Evolutionary conservation across 2,113 vertebrate genomes (phyloP).

Genomic region (Osmerus mordax): DNA sequence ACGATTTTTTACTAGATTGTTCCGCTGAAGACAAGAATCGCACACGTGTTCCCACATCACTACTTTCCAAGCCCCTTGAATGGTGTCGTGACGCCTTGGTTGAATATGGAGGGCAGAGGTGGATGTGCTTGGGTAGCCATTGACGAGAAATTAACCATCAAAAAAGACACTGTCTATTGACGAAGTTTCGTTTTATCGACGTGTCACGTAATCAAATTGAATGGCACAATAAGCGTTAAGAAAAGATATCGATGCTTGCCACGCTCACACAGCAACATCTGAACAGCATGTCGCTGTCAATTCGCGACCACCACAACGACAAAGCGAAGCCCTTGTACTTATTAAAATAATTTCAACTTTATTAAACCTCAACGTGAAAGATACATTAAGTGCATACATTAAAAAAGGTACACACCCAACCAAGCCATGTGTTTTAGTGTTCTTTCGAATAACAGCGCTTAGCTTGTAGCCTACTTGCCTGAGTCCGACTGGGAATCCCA

Average conservation of each 20-base stretch:
- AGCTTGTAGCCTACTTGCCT: not conserved
- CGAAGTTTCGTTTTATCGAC: conserved; percentile 29
- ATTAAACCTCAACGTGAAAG: too few relatives aligned
- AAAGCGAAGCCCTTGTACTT: not conserved
- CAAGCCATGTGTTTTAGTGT: too few relatives aligned
- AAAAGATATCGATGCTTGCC: conserved; percentile 1
- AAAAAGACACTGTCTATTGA: not conserved
- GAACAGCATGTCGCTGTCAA: conserved; percentile 63
- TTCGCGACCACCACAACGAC: conserved; percentile 66
- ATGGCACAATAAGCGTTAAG: not conserved
- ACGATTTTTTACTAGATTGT: not conserved
- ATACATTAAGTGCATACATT: too few relatives aligned
- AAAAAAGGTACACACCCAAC: too few relatives aligned
- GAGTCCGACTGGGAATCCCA: not conserved
- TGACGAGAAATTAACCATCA: not conserved
- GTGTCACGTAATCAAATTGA: not conserved
- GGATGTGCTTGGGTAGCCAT: conserved; percentile 33
- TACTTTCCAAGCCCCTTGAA: conserved; percentile 22
- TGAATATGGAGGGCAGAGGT: conserved; percentile 24
- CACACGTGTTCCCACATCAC: conserved; percentile 47
- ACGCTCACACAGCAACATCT: not conserved
- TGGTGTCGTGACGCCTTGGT: conserved; percentile 64
- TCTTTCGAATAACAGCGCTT: too few relatives aligned
- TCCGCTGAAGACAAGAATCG: conserved; percentile 9
- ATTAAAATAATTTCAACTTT: not conserved